A percentile compares a stretch with the other conserved stretches of the same genome.
Conservation (phyloP, 92 coral and sea anemone species). For the Palythoa caribaeorum region DNA sequence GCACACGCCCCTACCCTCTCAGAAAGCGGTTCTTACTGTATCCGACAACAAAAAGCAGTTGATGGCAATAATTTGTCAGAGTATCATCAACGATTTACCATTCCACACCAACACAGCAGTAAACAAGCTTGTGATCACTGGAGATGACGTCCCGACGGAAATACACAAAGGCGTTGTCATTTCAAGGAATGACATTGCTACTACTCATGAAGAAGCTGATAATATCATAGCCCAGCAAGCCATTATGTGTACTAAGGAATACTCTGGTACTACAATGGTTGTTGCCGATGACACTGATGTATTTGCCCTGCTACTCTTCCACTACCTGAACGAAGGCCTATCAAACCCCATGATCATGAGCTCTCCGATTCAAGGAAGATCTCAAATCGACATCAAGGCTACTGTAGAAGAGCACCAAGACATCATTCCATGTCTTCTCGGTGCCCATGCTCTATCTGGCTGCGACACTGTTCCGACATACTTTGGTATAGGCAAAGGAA, state of each 20-base stretch:
- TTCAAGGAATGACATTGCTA: slow-evolving; percentile 71
- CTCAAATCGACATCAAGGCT: slow-evolving; percentile 68
- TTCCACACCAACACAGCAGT: slow-evolving; percentile 54
- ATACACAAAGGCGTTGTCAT: slow-evolving; percentile 68
- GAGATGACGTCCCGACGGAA: slow-evolving; percentile 67
- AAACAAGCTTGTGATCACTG: slow-evolving; percentile 61
- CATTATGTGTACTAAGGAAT: slow-evolving; percentile 68
- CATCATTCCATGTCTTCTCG: slow-evolving; percentile 71
- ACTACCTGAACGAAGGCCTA: slow-evolving; percentile 67
- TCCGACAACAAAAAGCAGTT: slow-evolving; percentile 69
- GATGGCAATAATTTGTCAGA: slow-evolving; percentile 62
- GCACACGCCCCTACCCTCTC: slow-evolving; percentile 73
- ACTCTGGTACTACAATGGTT: slow-evolving; percentile 59
- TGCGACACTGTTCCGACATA: slow-evolving; percentile 80
- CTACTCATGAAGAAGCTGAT: slow-evolving; percentile 76
- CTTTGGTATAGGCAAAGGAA: slow-evolving; percentile 78
- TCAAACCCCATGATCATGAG: slow-evolving; percentile 67
- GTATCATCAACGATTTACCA: slow-evolving; percentile 51
- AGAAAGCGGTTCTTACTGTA: slow-evolving; percentile 70
- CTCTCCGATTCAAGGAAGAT: slow-evolving; percentile 73
- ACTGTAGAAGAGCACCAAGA: slow-evolving; percentile 61
- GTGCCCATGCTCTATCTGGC: slow-evolving; percentile 74
- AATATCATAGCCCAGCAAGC: slow-evolving; percentile 77
- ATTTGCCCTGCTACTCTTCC: slow-evolving; percentile 70
- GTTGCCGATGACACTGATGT: slow-evolving; percentile 83